A percentile compares a stretch with the other conserved stretches of the same genome.
Conservation (phyloP, 2,797 vertebrate genomes). For the Alca torda region DNA sequence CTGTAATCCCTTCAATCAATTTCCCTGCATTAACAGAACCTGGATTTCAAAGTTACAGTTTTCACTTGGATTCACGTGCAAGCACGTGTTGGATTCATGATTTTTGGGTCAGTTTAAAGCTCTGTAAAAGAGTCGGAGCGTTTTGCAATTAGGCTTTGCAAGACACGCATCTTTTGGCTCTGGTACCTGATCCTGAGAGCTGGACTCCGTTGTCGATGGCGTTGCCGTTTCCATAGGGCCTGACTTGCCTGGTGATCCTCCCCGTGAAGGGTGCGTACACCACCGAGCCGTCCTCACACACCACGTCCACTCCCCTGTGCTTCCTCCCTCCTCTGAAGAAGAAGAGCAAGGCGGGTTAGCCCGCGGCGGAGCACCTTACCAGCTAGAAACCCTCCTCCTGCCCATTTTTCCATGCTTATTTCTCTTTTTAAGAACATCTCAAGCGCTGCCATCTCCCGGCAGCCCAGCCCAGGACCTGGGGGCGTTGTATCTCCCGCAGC, state of each 20-base stretch:
- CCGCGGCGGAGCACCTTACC: fast-evolving
- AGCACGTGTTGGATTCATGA: neutral
- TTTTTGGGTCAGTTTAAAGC: neutral
- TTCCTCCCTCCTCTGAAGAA: neutral
- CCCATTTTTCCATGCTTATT: neutral
- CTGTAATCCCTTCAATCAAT: neutral
- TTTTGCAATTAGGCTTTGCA: neutral
- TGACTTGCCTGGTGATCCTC: slow-evolving; percentile 62
- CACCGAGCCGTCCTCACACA: slow-evolving; percentile 35
- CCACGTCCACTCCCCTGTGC: slow-evolving; percentile 53
- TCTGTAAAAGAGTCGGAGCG: fast-evolving
- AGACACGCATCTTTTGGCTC: fast-evolving
- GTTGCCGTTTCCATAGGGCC: slow-evolving; percentile 49
- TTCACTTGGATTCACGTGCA: neutral
- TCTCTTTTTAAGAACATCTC: neutral
- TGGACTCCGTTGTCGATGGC: slow-evolving; percentile 75
- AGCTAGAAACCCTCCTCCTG: neutral
- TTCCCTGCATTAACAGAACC: neutral
- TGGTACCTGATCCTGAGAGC: slow-evolving; percentile 73
- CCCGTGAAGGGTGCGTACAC: slow-evolving; percentile 77
- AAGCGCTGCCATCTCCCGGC: fast-evolving
- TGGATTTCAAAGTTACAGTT: neutral
- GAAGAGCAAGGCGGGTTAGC: neutral
- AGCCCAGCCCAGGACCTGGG: slow-evolving; percentile 23
- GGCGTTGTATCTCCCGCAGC: slow-evolving; percentile 50